Conservation (phyloP, 2,888 invertebrate species). For the Cataglyphis cursor region DNA sequence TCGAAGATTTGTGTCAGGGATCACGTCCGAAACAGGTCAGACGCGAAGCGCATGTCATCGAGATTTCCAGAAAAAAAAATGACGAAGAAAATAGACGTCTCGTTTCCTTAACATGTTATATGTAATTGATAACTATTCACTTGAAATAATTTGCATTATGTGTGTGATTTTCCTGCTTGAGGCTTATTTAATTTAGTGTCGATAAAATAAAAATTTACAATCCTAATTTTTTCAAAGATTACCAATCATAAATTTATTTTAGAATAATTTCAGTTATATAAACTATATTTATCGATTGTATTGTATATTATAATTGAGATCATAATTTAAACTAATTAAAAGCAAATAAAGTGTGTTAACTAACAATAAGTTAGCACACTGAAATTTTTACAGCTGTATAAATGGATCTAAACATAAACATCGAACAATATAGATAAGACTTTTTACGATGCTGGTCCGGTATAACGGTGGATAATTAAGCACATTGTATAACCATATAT, state of each 20-base stretch:
- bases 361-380: background rate
- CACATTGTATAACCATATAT: background rate
- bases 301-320: background rate
- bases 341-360: background rate
- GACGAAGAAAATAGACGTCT: background rate
- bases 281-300: background rate
- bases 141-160: background rate
- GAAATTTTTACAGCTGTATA: slow-evolving; percentile 26
- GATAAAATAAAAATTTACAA: background rate
- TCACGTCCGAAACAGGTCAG: slow-evolving; percentile 53
- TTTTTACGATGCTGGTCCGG: slow-evolving; percentile 1
- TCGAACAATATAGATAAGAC: slow-evolving; percentile 13
- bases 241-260: background rate
- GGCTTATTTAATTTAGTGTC: background rate
- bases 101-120: background rate
- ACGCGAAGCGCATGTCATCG: slow-evolving; percentile 5
- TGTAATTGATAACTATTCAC: background rate
- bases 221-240: background rate
- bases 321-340: background rate
- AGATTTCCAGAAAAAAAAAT: slow-evolving; percentile 27
- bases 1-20: slow-evolving; percentile 41
- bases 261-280: background rate
- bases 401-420: slow-evolving; percentile 18
- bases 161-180: background rate
- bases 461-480: slow-evolving; percentile 26